A percentile compares a stretch with the other conserved stretches of the same genome.
Conservation (phyloP, 2,888 invertebrate species). For the Lithophane ornitopus region DNA sequence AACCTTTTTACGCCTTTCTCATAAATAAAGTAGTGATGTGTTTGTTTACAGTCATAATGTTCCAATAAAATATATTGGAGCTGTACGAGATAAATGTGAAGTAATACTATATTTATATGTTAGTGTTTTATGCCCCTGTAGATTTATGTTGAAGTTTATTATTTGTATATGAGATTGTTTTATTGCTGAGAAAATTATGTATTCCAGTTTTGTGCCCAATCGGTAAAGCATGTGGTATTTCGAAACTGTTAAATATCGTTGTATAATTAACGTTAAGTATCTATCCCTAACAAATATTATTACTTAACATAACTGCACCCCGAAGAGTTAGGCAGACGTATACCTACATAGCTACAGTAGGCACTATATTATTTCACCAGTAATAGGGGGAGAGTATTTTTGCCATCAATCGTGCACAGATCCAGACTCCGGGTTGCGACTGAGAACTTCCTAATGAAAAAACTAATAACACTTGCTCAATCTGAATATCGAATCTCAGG, state of each 20-base stretch:
- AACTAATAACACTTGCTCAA: too few species aligned
- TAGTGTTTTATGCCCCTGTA: conserved; percentile 5
- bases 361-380: too few species aligned
- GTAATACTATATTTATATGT: conserved; percentile 15
- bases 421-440: background rate
- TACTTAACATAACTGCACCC: background rate
- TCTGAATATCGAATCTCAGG: too few species aligned
- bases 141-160: conserved; percentile 37
- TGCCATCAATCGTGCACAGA: background rate
- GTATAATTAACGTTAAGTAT: background rate
- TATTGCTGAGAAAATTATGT: conserved; percentile 27
- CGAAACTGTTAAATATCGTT: too few species aligned
- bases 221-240: background rate
- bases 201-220: background rate
- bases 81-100: conserved; percentile 11
- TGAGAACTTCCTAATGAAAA: too few species aligned
- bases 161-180: conserved; percentile 23
- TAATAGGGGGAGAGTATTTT: background rate
- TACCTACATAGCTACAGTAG: background rate
- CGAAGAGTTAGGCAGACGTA: too few species aligned
- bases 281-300: too few species aligned
- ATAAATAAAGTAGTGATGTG: conserved; percentile 8
- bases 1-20: background rate
- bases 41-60: conserved; percentile 27
- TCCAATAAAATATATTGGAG: conserved; percentile 31